These are phyloP conservation scores for Ammodytes dubius DNA, from an alignment of 2,113 vertebrate genomes.

Conservation along the genomic window DNA sequence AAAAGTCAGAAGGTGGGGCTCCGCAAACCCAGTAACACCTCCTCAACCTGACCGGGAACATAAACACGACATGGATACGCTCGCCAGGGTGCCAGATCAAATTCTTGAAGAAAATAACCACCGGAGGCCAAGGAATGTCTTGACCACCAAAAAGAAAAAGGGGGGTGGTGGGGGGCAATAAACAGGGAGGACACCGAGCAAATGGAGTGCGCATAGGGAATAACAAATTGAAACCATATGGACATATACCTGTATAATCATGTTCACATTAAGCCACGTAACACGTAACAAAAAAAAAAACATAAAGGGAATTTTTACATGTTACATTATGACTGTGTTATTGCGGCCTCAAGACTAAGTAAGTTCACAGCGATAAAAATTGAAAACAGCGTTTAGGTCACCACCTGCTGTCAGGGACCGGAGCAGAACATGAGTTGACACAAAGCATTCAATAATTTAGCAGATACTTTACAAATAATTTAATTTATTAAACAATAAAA, in stretches of 20 bases:
- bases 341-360: too few relatives aligned
- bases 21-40: slow-evolving; percentile 31
- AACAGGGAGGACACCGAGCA: background rate
- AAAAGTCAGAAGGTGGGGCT: slow-evolving; percentile 31
- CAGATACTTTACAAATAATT: background rate
- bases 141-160: background rate
- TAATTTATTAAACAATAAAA: background rate
- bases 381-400: slow-evolving; percentile 1
- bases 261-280: background rate
- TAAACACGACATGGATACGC: slow-evolving; percentile 44
- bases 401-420: background rate
- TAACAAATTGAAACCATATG: slow-evolving; percentile 20
- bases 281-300: too few relatives aligned
- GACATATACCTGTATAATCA: background rate
- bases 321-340: too few relatives aligned
- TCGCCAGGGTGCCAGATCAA: slow-evolving; percentile 60
- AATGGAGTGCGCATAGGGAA: background rate
- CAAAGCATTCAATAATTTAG: background rate
- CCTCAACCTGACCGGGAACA: slow-evolving; percentile 44
- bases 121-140: slow-evolving; percentile 14
- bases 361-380: background rate
- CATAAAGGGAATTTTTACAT: too few relatives aligned
- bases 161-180: background rate
- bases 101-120: slow-evolving; percentile 55
- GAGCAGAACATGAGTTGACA: background rate